phyloP scores from a whole-genome alignment of 1,140 invertebrate genomes.

The Ooceraea biroi region DNA sequence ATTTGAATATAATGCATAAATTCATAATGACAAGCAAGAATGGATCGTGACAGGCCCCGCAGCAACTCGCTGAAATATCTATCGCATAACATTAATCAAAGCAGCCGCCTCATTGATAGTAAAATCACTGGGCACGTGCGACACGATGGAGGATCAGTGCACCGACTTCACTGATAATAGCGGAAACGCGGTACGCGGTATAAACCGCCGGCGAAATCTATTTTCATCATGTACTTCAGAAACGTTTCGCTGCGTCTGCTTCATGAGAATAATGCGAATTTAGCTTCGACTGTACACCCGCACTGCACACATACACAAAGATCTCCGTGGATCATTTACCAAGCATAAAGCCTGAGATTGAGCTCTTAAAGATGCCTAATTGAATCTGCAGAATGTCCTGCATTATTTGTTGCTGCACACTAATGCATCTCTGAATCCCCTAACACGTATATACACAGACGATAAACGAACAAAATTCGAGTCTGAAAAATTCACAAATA shows the following conservation, averaged over 20 bases:
- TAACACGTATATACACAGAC: no score
- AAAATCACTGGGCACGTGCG: background rate
- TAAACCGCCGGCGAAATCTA: conserved; percentile 15
- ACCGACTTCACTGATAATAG: conserved; percentile 10
- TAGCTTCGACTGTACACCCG: background rate
- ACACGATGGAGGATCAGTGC: background rate
- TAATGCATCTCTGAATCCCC: no score
- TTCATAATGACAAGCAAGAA: background rate
- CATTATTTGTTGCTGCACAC: no score
- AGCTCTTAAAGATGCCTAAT: background rate
- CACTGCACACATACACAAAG: background rate
- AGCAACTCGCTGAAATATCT: background rate
- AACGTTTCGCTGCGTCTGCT: background rate
- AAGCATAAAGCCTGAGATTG: background rate
- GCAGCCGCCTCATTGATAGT: background rate
- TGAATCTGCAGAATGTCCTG: background rate
- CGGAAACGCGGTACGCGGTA: background rate
- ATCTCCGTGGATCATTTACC: background rate
- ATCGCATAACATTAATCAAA: background rate
- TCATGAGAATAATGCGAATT: background rate
- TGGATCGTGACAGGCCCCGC: background rate
- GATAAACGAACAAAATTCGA: background rate
- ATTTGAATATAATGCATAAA: background rate
- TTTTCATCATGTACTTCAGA: conserved; percentile 10
- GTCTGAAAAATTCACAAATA: background rate